A percentile compares a stretch with the other conserved stretches of the same genome.
Evolutionary conservation across 2,797 vertebrate genomes (phyloP).

Genomic region (Ambastaia sidthimunki): DNA sequence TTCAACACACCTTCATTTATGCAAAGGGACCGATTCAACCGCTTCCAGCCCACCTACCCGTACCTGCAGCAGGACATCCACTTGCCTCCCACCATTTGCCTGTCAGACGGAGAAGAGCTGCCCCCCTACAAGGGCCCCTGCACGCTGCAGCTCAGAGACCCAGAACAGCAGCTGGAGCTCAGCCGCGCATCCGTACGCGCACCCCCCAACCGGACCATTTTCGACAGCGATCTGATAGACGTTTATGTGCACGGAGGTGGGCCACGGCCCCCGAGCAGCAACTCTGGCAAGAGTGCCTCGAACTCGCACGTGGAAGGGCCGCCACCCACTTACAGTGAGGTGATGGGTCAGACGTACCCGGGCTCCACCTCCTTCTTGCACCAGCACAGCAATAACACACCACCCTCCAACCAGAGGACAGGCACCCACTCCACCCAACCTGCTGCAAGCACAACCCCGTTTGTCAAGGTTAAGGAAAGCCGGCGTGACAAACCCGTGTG

Average conservation of each 20-base stretch:
- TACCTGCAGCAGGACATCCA: slow-evolving; percentile 88
- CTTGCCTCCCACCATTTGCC: slow-evolving; percentile 89
- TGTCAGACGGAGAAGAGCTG: slow-evolving; percentile 87
- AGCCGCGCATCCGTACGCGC: slow-evolving; percentile 86
- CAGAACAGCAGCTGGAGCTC: slow-evolving; percentile 90
- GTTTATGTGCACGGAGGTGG: slow-evolving; percentile 78
- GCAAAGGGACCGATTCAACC: slow-evolving; percentile 85
- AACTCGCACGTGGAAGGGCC: slow-evolving; percentile 83
- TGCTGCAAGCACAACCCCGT: slow-evolving; percentile 77
- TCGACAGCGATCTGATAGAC: slow-evolving; percentile 88
- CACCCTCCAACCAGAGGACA: slow-evolving; percentile 73
- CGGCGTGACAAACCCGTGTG: slow-evolving; percentile 78
- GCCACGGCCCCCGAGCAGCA: slow-evolving; percentile 84
- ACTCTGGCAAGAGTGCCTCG: slow-evolving; percentile 84
- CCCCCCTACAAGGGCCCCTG: slow-evolving; percentile 88
- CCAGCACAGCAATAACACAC: slow-evolving; percentile 79
- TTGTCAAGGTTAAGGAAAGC: slow-evolving; percentile 77
- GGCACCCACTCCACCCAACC: slow-evolving; percentile 62
- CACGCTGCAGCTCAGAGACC: slow-evolving; percentile 85
- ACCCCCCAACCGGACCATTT: slow-evolving; percentile 90
- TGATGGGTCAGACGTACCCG: slow-evolving; percentile 80
- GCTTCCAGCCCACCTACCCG: slow-evolving; percentile 89
- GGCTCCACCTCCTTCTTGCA: slow-evolving; percentile 81
- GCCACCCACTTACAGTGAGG: slow-evolving; percentile 88
- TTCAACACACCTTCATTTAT: slow-evolving; percentile 81